Conservation (phyloP, 2,797 vertebrate species). For the Adelosebastes latens region DNA sequence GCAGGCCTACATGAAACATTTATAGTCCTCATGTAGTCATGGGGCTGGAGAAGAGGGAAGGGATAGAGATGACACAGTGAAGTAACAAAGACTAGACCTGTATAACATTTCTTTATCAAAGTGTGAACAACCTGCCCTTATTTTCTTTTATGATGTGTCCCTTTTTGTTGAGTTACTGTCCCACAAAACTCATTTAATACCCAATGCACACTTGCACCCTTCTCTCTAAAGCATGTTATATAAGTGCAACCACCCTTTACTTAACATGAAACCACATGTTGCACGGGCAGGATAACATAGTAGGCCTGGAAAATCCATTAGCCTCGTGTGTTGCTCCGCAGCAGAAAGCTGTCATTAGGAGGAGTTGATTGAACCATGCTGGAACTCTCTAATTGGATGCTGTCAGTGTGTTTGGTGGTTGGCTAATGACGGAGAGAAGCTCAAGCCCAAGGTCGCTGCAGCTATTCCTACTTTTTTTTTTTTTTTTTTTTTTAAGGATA, state of each 20-base stretch:
- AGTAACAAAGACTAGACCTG: conserved; percentile 21
- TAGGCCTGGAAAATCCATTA: conserved; percentile 67
- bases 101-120: conserved; percentile 26
- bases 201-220: conserved; percentile 21
- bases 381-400: conserved; percentile 58
- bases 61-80: conserved; percentile 43
- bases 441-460: conserved; percentile 39
- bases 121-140: conserved; percentile 7
- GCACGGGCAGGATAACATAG: conserved; percentile 44
- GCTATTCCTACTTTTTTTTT: conserved; percentile 32
- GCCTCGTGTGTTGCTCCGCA: conserved; percentile 43
- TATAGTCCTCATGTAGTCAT: conserved; percentile 68
- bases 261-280: conserved; percentile 69
- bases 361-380: conserved; percentile 51
- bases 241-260: conserved; percentile 48
- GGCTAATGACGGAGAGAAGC: conserved; percentile 52
- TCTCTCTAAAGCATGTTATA: conserved; percentile 36
- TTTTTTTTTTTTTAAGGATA: too few species aligned
- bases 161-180: conserved; percentile 10
- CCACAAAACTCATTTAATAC: conserved; percentile 25
- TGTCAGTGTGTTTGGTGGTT: conserved; percentile 57
- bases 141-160: conserved; percentile 3
- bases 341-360: conserved; percentile 59
- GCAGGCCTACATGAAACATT: conserved; percentile 68
- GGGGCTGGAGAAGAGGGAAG: conserved; percentile 48